Evolutionary conservation across 2,113 vertebrate genomes (phyloP), one percentile per base, ranked within the genome.

Genomic region (Oncorhynchus tshawytscha): DNA sequence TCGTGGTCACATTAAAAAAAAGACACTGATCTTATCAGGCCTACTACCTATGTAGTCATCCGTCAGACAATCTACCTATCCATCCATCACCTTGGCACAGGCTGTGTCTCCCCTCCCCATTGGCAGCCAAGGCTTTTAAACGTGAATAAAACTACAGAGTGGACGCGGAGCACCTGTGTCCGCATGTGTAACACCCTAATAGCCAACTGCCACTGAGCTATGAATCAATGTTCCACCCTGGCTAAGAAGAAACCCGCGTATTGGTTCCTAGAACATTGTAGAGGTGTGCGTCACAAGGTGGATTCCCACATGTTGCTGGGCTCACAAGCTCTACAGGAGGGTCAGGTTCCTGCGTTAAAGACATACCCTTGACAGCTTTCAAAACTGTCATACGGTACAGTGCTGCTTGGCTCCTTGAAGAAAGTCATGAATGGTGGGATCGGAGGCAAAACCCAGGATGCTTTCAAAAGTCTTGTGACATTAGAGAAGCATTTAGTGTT

Each of bases 21-120:
- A 90, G 89, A 92, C 88, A 91, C 86, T 89, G 91, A 91, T 93
- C 85, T 84, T 91, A 92, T 91, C 84, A 65, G 64, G n/a, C 67
- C 86, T 45, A 31, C 29, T 45, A 82, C 86, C 89, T 87, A 81
- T 86, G 89, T 90, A 89, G 90, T 89, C 88, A 83, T 86, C 88
- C 84, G 81, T 90, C 90, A 90, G 82, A 80, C 81, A 84, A 88
- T 91, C 84, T 81, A 88, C 82, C 88, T 82, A 82, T 82, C 84
- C 83, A 88, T 92, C 90, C 86, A 91, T 92, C 92, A 89, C 76
- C 39, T 45, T 45, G 39, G 8, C 8, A 45, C 39, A 45, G 39
- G 39, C 8, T 45, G 39, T 9, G 39, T 45, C 39, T 45, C 39
- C 8, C 11, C 8, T 45, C 39, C 39, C 39, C 39, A 27, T 71